phyloP scores from a whole-genome alignment of 2,113 vertebrate genomes.

The Amazona vittata region DNA sequence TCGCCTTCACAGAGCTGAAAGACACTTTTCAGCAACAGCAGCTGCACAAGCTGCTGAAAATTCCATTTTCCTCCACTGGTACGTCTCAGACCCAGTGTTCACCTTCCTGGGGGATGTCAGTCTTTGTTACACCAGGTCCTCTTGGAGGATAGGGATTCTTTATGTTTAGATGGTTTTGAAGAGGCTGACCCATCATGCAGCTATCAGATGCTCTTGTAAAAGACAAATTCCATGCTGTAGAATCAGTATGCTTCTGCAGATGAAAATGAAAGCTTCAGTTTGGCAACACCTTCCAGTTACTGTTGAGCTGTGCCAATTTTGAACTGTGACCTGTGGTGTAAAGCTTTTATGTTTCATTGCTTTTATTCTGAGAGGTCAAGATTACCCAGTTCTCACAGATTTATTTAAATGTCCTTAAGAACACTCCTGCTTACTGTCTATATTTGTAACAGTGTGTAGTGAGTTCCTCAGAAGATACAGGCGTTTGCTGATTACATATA shows the following conservation, averaged over 20 bases:
- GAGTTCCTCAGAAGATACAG: neutral
- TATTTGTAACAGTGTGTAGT: conserved; percentile 23
- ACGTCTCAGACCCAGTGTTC: neutral
- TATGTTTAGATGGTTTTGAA: neutral
- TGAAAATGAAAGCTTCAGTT: neutral
- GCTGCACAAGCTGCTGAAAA: neutral
- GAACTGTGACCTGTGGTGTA: neutral
- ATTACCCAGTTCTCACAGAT: neutral
- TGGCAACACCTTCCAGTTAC: neutral
- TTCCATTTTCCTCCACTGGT: neutral
- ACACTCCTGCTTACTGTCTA: neutral
- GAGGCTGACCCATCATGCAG: neutral
- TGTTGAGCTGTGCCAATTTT: neutral
- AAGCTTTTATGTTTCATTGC: neutral
- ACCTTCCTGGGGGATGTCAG: neutral
- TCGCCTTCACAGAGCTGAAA: neutral
- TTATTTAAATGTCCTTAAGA: conserved; percentile 24
- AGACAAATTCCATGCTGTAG: neutral
- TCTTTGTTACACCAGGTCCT: neutral
- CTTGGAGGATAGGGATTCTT: neutral
- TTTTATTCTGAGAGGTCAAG: neutral
- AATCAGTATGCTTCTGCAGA: neutral
- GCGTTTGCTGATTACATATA: conserved; percentile 34
- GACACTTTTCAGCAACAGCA: neutral
- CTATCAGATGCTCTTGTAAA: neutral